phyloP scores from a whole-genome alignment of 2,888 invertebrate species.

The Oxyteleia sp. region DNA sequence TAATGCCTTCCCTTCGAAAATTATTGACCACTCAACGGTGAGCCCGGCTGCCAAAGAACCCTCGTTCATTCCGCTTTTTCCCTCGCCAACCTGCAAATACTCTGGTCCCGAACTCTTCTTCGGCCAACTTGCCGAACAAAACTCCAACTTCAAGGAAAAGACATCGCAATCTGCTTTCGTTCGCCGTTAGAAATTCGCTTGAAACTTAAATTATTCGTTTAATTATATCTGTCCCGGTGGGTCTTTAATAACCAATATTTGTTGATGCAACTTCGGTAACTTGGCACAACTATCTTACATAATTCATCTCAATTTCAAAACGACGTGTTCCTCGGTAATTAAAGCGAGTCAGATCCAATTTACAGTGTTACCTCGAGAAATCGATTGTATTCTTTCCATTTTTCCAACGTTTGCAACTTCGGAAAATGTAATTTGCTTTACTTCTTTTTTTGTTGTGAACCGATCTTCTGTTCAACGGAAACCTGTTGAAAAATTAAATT shows the following conservation, averaged over 20 bases:
- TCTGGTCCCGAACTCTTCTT: neutral
- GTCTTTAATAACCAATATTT: conserved; percentile 19
- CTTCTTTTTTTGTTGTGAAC: too few species aligned
- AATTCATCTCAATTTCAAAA: neutral
- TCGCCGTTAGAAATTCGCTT: neutral
- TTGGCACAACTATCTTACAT: neutral
- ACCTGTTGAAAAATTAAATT: too few species aligned
- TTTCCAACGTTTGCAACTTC: too few species aligned
- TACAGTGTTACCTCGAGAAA: neutral
- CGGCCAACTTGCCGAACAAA: neutral
- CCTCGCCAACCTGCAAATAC: conserved; percentile 23
- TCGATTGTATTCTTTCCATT: neutral
- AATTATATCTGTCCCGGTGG: conserved; percentile 2
- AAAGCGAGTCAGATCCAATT: neutral
- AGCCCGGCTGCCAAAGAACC: conserved; percentile 78
- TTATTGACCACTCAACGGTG: conserved; percentile 85
- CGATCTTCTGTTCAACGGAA: too few species aligned
- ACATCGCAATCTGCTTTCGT: neutral
- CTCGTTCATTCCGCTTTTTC: conserved; percentile 34
- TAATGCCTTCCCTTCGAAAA: conserved; percentile 87
- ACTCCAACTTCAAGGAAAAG: neutral
- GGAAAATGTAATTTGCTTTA: too few species aligned
- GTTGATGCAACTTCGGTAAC: neutral
- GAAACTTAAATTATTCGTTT: neutral
- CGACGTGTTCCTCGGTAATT: neutral